Evolutionary conservation across 2,888 invertebrate genomes (phyloP), one percentile per base, ranked within the genome.

Genomic region (Polydrusus cervinus): DNA sequence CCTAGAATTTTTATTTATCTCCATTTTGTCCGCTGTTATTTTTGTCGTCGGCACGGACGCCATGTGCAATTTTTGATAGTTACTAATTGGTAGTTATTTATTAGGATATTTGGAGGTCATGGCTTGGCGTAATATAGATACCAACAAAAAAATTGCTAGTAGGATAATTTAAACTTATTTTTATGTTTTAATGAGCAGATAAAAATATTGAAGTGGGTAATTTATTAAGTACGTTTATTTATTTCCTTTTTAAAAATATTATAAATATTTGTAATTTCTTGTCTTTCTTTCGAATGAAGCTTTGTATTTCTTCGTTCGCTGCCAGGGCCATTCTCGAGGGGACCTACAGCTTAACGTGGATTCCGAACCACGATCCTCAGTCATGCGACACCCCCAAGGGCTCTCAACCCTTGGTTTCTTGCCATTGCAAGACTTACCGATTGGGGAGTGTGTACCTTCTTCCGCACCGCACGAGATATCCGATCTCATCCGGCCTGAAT

Each of bases 41-140:
- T 69, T 72, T 72, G 72, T 72, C 72, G 72, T 57, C 34, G 49
- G 34, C 57, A 49, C 25, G 30, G 45, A n/a, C 60, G 53, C 65
- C 47, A 60, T 47, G 47, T 68, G 62, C 68, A 74, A 74, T 74
- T 74, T 74, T 74, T 74, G 74, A 74, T 74, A 74, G 69, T 74
- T 51, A 53, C 43, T 69, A 74, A 74, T 74, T 74, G 69, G 49
- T 65, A 55, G 68, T 57, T 64, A 74, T 68, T 74, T 69, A 57
- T 64, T 69, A 64, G 69, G 61, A 74, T 74, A 74, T 69, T 74
- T 74, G 74, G 74, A 74, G 74, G 74, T 74, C 74, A 68, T 13
- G 34, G 40, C 38, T 51, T 62, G 53, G 62, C 66, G 72, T 66
- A 66, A 51, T 72, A 25, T 5, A 49, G 60, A 72, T 65, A 65